Conservation (phyloP, 2,113 vertebrate species). For the Suricata suricatta region DNA sequence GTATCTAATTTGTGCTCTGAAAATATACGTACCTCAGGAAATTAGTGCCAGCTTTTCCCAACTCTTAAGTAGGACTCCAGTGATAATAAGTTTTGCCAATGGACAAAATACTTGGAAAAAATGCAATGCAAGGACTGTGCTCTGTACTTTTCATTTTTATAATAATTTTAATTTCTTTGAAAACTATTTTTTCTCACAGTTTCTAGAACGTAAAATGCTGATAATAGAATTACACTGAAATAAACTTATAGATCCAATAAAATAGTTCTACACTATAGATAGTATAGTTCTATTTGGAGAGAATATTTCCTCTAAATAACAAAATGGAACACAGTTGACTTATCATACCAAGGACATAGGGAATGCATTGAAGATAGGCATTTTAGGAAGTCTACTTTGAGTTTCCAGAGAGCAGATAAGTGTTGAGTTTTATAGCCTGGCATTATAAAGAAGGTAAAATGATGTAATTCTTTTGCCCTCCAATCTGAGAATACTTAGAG, state of each 20-base stretch:
- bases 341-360: background rate
- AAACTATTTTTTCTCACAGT: background rate
- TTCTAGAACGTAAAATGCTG: background rate
- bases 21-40: background rate
- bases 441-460: conserved; percentile 13
- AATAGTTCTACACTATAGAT: background rate
- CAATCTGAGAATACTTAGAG: background rate
- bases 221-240: background rate
- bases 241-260: background rate
- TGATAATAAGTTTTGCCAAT: background rate
- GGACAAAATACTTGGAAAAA: background rate
- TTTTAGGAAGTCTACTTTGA: background rate
- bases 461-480: background rate
- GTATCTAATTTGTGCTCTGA: background rate
- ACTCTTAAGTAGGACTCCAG: background rate
- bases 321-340: background rate
- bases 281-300: background rate
- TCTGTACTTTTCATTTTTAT: conserved; percentile 17
- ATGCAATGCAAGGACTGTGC: background rate
- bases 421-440: background rate
- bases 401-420: background rate
- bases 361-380: background rate
- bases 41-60: background rate
- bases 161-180: conserved; percentile 6
- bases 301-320: background rate